Conservation (phyloP, 2,888 invertebrate genomes). For the Aethes cnicana region DNA sequence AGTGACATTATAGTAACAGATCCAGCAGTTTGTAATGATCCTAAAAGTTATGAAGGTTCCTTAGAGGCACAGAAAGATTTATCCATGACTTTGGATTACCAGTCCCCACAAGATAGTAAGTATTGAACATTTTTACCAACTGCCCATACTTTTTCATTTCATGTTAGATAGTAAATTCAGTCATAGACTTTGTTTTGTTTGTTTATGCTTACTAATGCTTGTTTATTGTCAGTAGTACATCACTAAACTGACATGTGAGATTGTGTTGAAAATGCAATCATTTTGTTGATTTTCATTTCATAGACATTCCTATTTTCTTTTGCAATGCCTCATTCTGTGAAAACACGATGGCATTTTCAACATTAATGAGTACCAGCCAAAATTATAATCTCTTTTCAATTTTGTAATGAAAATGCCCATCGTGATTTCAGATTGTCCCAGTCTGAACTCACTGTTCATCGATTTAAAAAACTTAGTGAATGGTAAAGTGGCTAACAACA, state of each 20-base stretch:
- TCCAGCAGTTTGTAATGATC: conserved; percentile 67
- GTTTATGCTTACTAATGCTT: conserved; percentile 51
- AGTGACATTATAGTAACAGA: conserved; percentile 73
- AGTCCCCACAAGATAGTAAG: conserved; percentile 77
- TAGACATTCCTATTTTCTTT: conserved; percentile 64
- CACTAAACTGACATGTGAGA: conserved; percentile 50
- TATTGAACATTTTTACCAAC: conserved; percentile 37
- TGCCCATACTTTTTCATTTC: conserved; percentile 17
- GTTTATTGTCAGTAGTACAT: conserved; percentile 38
- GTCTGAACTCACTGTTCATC: conserved; percentile 76
- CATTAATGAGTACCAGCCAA: conserved; percentile 50
- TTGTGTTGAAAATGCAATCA: conserved; percentile 82
- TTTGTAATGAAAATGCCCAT: conserved; percentile 77
- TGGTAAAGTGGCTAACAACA: conserved; percentile 66
- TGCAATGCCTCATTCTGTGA: conserved; percentile 67
- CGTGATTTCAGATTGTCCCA: conserved; percentile 81
- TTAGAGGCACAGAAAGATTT: conserved; percentile 63
- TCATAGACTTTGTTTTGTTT: conserved; percentile 31
- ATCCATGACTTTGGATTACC: conserved; percentile 61
- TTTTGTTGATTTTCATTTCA: conserved; percentile 63
- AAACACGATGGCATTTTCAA: conserved; percentile 83
- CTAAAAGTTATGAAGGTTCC: conserved; percentile 60
- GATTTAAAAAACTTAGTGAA: conserved; percentile 79
- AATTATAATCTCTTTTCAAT: conserved; percentile 40
- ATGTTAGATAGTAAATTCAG: conserved; percentile 6